Percentiles rank a stretch among this genome's conserved stretches.
phyloP scores from a whole-genome alignment of 2,888 invertebrate genomes.

The Abrostola tripartita region DNA sequence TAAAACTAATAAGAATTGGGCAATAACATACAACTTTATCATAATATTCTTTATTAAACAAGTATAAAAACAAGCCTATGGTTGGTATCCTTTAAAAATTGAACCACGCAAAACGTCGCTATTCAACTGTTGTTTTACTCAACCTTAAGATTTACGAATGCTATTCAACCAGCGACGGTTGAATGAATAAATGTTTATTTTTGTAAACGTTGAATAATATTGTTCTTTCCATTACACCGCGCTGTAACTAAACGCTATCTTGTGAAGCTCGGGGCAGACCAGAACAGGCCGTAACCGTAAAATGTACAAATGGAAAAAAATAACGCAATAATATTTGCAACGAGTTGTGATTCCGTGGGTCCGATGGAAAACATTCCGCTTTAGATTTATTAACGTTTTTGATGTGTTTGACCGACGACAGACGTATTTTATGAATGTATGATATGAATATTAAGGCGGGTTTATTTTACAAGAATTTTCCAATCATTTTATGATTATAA shows the following conservation, averaged over 20 bases:
- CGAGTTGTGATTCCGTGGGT: slow-evolving; percentile 63
- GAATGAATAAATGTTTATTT: neutral
- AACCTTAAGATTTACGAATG: slow-evolving; percentile 14
- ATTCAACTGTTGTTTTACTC: slow-evolving; percentile 34
- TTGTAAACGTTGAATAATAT: slow-evolving; percentile 8
- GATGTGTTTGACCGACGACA: neutral
- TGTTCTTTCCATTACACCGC: slow-evolving; percentile 44
- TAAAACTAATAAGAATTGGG: neutral
- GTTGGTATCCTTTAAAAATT: slow-evolving; percentile 46
- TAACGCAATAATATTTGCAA: slow-evolving; percentile 72
- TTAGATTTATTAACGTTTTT: slow-evolving; percentile 53
- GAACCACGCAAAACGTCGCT: slow-evolving; percentile 36
- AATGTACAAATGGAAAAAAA: slow-evolving; percentile 71
- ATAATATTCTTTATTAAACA: neutral
- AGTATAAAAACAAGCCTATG: neutral
- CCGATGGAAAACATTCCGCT: slow-evolving; percentile 60
- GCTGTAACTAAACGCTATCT: slow-evolving; percentile 54
- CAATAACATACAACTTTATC: too few species aligned
- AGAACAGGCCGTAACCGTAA: slow-evolving; percentile 65
- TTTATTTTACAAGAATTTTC: neutral
- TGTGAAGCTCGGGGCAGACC: slow-evolving; percentile 60
- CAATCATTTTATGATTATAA: neutral
- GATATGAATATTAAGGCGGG: slow-evolving; percentile 3
- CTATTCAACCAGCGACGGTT: slow-evolving; percentile 6
- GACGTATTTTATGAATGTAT: slow-evolving; percentile 1